Conservation (phyloP, 1,140 invertebrate genomes). For the Brachionus paranguensis region DNA sequence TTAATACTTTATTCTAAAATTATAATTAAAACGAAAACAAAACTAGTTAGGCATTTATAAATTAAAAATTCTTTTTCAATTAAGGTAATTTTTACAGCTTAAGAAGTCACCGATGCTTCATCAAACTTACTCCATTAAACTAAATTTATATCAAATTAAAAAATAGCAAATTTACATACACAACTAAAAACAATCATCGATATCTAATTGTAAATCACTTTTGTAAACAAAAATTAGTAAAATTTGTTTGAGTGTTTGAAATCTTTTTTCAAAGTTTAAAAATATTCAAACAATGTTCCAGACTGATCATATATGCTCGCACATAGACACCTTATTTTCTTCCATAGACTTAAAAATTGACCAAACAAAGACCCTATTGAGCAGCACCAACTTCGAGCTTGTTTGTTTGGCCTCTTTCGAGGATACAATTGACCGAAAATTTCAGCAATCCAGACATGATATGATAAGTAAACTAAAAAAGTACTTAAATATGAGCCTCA, state of each 20-base stretch:
- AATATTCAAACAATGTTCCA: neutral
- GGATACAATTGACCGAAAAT: neutral
- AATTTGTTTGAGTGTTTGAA: neutral
- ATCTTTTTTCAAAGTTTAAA: neutral
- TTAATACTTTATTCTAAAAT: neutral
- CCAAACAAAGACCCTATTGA: neutral
- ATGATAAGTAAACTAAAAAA: neutral
- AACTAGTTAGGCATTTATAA: neutral
- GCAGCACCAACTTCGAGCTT: neutral
- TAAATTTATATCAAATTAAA: neutral
- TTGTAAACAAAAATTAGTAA: neutral
- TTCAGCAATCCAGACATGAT: neutral
- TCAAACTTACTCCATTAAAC: neutral
- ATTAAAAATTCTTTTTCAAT: neutral
- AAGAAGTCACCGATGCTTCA: neutral
- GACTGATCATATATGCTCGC: neutral
- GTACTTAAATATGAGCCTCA: neutral
- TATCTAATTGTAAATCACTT: neutral
- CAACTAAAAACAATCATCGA: neutral
- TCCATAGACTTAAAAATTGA: neutral
- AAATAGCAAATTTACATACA: neutral
- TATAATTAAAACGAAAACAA: neutral
- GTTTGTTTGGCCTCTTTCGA: neutral
- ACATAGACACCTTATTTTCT: neutral
- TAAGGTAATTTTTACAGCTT: neutral